Evolutionary conservation across 2,888 invertebrate species (phyloP).

Genomic region (Cheilosia urbana): DNA sequence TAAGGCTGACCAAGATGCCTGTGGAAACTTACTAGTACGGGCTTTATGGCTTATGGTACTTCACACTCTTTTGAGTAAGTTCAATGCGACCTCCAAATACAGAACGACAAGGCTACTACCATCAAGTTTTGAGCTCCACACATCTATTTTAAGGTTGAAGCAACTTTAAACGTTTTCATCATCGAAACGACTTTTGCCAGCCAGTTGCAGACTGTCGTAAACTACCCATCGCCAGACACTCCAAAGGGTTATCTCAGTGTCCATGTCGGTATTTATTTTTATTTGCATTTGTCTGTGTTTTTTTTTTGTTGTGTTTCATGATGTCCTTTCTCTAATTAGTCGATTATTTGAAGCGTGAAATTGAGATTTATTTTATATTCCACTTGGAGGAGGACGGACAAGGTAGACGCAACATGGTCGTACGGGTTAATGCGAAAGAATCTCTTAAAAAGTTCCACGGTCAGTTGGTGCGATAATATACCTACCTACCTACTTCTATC

Average conservation of each 20-base stretch:
- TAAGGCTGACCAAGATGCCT: too few relatives aligned
- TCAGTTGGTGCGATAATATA: neutral
- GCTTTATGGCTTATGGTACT: too few relatives aligned
- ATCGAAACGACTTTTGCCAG: neutral
- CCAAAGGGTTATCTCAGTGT: neutral
- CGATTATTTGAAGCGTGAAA: conserved; percentile 71
- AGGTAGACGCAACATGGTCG: neutral
- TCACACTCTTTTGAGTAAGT: too few relatives aligned
- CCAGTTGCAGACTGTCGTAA: conserved; percentile 1
- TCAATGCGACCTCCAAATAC: too few relatives aligned
- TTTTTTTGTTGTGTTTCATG: conserved; percentile 20
- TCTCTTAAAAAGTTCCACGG: conserved; percentile 1
- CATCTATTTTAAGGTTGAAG: too few relatives aligned
- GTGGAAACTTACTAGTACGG: too few relatives aligned
- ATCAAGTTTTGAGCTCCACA: too few relatives aligned
- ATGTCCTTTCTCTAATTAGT: conserved; percentile 69
- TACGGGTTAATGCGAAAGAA: neutral
- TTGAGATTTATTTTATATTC: conserved; percentile 71
- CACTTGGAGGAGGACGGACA: conserved; percentile 2
- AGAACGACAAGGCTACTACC: too few relatives aligned
- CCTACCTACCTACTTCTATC: neutral
- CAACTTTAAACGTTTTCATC: neutral
- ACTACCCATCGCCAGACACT: conserved; percentile 6
- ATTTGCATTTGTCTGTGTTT: conserved; percentile 22
- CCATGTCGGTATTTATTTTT: conserved; percentile 50